A percentile compares a stretch with the other conserved stretches of the same genome.
Evolutionary conservation across 2,888 invertebrate species (phyloP).

Genomic region (Dynastes hyllus): DNA sequence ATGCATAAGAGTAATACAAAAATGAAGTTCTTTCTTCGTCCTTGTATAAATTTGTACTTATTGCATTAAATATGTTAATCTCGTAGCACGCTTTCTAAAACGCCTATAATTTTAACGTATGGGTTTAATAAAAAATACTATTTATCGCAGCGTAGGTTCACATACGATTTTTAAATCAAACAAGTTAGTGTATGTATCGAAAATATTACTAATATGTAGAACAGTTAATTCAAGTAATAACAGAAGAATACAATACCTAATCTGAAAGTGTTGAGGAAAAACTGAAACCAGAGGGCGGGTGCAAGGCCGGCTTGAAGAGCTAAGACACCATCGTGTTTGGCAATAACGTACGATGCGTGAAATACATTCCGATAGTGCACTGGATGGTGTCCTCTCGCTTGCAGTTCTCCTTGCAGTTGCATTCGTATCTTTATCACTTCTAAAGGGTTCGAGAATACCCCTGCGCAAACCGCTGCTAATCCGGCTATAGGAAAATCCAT

Average conservation of each 20-base stretch:
- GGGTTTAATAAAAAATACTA: no score
- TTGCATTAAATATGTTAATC: no score
- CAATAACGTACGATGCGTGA: slow-evolving; percentile 84
- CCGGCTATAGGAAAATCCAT: slow-evolving; percentile 87
- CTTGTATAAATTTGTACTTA: no score
- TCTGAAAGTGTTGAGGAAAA: slow-evolving; percentile 84
- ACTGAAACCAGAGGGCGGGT: slow-evolving; percentile 91
- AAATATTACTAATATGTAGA: neutral
- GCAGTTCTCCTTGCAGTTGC: slow-evolving; percentile 90
- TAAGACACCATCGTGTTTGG: slow-evolving; percentile 83
- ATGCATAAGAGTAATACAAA: no score
- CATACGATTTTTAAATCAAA: no score
- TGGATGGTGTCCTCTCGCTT: slow-evolving; percentile 81
- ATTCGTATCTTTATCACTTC: slow-evolving; percentile 92
- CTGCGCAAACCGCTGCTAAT: slow-evolving; percentile 85
- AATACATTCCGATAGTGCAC: slow-evolving; percentile 84
- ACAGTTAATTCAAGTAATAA: neutral
- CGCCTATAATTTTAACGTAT: no score
- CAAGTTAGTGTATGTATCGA: neutral
- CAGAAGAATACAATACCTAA: slow-evolving; percentile 51
- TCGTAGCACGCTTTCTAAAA: no score
- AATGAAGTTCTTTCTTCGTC: no score
- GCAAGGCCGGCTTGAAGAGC: slow-evolving; percentile 87
- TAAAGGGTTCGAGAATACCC: slow-evolving; percentile 89
- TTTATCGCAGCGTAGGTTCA: no score